A percentile compares a stretch with the other conserved stretches of the same genome.
Conservation (phyloP, 2,113 vertebrate genomes). For the Sinocyclocheilus anophthalmus region DNA sequence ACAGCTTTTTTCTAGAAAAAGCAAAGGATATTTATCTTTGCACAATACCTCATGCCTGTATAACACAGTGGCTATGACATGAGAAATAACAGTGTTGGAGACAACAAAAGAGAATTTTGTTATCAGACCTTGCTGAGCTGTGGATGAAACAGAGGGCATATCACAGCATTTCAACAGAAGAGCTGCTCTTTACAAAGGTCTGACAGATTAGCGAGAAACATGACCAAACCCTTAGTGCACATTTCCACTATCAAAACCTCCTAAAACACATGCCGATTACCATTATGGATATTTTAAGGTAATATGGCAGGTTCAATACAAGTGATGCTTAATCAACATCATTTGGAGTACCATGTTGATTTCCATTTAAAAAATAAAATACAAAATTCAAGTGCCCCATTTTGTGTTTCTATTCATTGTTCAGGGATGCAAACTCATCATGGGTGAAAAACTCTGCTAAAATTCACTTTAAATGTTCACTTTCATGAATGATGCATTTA, state of each 20-base stretch:
- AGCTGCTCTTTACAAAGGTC: not conserved
- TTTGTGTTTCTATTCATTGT: too few relatives aligned
- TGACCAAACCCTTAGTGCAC: not conserved
- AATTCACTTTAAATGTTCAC: too few relatives aligned
- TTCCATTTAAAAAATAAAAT: not conserved
- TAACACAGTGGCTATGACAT: slow-evolving; percentile 24
- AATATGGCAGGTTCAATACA: not conserved
- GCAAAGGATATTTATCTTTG: slow-evolving; percentile 37
- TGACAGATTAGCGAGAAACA: not conserved
- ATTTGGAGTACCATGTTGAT: not conserved
- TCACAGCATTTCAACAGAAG: slow-evolving; percentile 30
- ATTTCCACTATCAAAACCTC: not conserved
- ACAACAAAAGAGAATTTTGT: slow-evolving; percentile 38
- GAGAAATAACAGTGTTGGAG: slow-evolving; percentile 30
- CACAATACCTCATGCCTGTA: slow-evolving; percentile 8
- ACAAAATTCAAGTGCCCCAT: too few relatives aligned
- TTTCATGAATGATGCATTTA: too few relatives aligned
- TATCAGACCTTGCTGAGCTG: slow-evolving; percentile 35
- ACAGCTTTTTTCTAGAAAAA: slow-evolving; percentile 30
- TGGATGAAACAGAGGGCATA: slow-evolving; percentile 33
- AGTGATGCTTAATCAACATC: not conserved
- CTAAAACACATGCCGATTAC: not conserved
- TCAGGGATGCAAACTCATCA: too few relatives aligned
- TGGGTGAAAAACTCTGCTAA: too few relatives aligned
- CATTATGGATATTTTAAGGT: not conserved